phyloP scores from a whole-genome alignment of 2,888 invertebrate species.

The Plagodis pulveraria region DNA sequence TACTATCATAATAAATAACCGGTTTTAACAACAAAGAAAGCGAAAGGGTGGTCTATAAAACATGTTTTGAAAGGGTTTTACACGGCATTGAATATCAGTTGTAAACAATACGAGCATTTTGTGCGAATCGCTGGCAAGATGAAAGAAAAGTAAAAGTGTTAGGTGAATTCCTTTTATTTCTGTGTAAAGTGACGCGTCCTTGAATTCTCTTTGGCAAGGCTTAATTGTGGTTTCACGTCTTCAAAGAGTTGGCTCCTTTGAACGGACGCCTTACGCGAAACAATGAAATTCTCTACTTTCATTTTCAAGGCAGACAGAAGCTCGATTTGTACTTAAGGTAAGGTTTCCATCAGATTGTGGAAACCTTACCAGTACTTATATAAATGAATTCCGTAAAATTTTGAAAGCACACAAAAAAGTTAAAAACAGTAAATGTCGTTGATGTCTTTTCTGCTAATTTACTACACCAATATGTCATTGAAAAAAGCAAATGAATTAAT shows the following conservation, averaged over 20 bases:
- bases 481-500: conserved; percentile 14
- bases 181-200: conserved; percentile 72
- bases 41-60: conserved; percentile 42
- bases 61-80: conserved; percentile 54
- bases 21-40: conserved; percentile 18
- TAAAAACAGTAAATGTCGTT: conserved; percentile 2
- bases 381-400: too few species aligned
- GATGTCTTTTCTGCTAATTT: conserved; percentile 23
- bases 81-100: conserved; percentile 53
- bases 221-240: conserved; percentile 81
- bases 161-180: conserved; percentile 69
- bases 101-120: conserved; percentile 57
- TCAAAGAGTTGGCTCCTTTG: conserved; percentile 81
- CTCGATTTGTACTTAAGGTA: conserved; percentile 26
- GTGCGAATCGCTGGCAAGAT: conserved; percentile 61
- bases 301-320: conserved; percentile 59
- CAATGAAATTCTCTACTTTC: conserved; percentile 66
- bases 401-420: neutral
- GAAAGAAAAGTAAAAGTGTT: conserved; percentile 74
- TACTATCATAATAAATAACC: conserved; percentile 12
- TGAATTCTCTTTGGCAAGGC: conserved; percentile 76
- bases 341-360: neutral
- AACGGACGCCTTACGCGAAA: conserved; percentile 57
- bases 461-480: conserved; percentile 18
- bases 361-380: neutral